Conservation (phyloP, 2,797 vertebrate species). For the Orestias chungarensis region DNA sequence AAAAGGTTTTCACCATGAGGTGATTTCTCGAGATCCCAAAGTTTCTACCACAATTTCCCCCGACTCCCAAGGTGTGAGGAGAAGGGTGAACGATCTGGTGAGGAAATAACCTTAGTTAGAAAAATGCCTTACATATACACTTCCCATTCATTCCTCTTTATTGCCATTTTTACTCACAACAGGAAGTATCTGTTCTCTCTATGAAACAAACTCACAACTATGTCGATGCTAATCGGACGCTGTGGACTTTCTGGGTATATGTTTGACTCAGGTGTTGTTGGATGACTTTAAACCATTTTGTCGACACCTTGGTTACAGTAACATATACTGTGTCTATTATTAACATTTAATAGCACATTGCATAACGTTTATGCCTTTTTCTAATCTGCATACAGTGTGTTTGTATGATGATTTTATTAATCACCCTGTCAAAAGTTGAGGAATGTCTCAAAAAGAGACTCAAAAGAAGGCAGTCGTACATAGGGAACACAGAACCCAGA, state of each 20-base stretch:
- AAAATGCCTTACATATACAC: background rate
- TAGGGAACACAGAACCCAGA: too few relatives aligned
- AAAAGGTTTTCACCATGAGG: background rate
- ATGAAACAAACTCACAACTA: background rate
- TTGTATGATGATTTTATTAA: background rate
- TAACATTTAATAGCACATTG: constrained; percentile 5
- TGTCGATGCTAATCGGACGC: background rate
- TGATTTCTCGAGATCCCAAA: background rate
- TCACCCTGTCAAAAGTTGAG: background rate
- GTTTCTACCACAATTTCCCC: background rate
- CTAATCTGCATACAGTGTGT: background rate
- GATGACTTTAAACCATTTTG: background rate
- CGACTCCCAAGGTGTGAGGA: background rate
- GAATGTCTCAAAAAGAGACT: background rate
- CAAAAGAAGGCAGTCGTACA: too few relatives aligned
- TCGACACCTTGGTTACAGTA: background rate
- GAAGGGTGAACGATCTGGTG: background rate
- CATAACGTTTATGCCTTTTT: constrained; percentile 9
- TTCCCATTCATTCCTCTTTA: background rate
- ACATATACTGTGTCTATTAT: constrained; percentile 19
- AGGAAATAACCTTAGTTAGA: background rate
- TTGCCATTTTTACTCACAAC: background rate
- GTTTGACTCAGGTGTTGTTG: constrained; percentile 2
- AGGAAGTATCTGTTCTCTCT: background rate
- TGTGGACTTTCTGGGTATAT: background rate